A percentile compares a stretch with the other conserved stretches of the same genome.
Evolutionary conservation across 2,797 vertebrate genomes (phyloP).

Genomic region (Psittacula derbiana): DNA sequence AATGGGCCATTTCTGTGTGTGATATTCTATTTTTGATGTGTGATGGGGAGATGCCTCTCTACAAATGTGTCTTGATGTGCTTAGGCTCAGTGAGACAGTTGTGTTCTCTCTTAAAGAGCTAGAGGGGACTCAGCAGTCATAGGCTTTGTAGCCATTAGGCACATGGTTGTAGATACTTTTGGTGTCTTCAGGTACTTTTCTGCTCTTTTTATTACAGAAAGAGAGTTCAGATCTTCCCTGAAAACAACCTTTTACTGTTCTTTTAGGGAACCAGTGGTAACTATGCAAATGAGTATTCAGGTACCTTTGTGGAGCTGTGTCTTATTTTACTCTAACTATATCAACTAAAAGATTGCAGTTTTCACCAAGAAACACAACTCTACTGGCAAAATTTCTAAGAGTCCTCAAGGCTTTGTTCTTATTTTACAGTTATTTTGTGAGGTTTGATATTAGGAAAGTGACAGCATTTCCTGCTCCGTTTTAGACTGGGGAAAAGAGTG

Average conservation of each 20-base stretch:
- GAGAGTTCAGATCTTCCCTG: neutral
- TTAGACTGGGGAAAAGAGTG: neutral
- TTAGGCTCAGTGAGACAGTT: neutral
- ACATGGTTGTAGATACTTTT: neutral
- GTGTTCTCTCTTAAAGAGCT: neutral
- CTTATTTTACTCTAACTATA: neutral
- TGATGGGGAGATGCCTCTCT: neutral
- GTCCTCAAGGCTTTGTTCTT: conserved; percentile 3
- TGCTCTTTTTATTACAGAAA: neutral
- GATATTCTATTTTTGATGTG: neutral
- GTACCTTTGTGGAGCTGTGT: neutral
- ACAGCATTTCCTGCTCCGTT: conserved; percentile 30
- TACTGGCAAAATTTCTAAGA: neutral
- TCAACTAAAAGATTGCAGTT: neutral
- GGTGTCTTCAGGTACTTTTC: neutral
- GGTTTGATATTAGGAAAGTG: neutral
- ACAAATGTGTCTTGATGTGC: neutral
- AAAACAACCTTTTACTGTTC: neutral
- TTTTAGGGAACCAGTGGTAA: neutral
- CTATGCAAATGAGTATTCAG: neutral
- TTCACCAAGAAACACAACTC: neutral
- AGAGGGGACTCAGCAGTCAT: neutral
- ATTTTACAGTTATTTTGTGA: neutral
- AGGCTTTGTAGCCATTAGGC: neutral
- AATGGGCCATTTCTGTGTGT: neutral